Evolutionary conservation across 2,888 invertebrate species (phyloP).

Genomic region (Calliopum simillimum): DNA sequence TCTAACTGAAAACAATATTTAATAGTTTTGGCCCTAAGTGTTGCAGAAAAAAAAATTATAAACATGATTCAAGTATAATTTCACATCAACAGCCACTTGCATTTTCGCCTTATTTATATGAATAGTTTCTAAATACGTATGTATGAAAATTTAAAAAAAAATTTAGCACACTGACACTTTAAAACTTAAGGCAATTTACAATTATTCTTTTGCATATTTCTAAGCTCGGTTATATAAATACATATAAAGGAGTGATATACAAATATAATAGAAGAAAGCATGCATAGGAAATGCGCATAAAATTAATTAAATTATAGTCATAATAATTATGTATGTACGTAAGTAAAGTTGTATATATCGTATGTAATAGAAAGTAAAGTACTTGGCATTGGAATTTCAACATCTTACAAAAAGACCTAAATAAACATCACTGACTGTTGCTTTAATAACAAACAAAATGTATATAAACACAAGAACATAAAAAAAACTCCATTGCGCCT

Average conservation of each 20-base stretch:
- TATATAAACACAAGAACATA: neutral
- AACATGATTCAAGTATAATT: too few relatives aligned
- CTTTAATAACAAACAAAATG: slow-evolving; percentile 3
- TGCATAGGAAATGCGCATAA: slow-evolving; percentile 7
- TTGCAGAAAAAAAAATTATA: too few relatives aligned
- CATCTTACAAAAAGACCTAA: slow-evolving; percentile 3
- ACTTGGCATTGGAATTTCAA: slow-evolving; percentile 18
- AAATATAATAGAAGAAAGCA: neutral
- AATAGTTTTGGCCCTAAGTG: too few relatives aligned
- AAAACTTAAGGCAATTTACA: too few relatives aligned
- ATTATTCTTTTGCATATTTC: too few relatives aligned
- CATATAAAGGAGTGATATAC: slow-evolving; percentile 3
- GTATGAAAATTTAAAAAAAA: neutral
- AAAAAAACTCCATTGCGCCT: neutral
- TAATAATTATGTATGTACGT: too few relatives aligned
- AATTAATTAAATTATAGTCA: neutral
- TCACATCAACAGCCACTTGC: too few relatives aligned
- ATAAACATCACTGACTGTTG: slow-evolving; percentile 1
- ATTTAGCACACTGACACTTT: too few relatives aligned
- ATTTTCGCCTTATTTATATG: too few relatives aligned
- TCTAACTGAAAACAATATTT: too few relatives aligned
- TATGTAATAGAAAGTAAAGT: neutral
- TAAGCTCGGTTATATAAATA: neutral
- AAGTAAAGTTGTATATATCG: too few relatives aligned
- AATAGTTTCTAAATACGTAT: neutral